phyloP scores from a whole-genome alignment of 2,888 invertebrate genomes.

The Pseudolycoriella hygida region DNA sequence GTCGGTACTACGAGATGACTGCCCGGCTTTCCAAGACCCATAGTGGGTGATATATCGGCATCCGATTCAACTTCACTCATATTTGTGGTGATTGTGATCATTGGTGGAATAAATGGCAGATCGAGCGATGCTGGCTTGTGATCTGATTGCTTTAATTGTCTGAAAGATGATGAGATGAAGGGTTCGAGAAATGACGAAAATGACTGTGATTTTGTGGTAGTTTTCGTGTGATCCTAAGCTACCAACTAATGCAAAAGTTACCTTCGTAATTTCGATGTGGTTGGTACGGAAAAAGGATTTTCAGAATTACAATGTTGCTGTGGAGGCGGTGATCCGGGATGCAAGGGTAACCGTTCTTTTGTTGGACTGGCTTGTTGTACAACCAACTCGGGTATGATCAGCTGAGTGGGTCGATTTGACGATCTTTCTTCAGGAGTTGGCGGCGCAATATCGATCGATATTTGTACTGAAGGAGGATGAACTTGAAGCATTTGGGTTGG shows the following conservation, averaged over 20 bases:
- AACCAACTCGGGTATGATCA: slow-evolving; percentile 44
- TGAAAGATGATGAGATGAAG: slow-evolving; percentile 14
- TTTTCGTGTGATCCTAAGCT: slow-evolving; percentile 6
- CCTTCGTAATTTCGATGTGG: slow-evolving; percentile 20
- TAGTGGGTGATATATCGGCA: slow-evolving; percentile 45
- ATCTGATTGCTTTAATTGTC: slow-evolving; percentile 42
- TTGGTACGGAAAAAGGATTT: slow-evolving; percentile 27
- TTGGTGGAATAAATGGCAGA: slow-evolving; percentile 43
- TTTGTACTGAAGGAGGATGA: slow-evolving; percentile 11
- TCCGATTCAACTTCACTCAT: slow-evolving; percentile 61
- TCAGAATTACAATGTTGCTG: slow-evolving; percentile 30
- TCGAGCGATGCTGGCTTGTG: slow-evolving; percentile 41
- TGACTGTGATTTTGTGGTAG: not conserved
- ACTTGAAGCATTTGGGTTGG: not conserved
- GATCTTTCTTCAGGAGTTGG: slow-evolving; percentile 19
- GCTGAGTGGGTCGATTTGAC: slow-evolving; percentile 26
- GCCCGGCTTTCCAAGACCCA: slow-evolving; percentile 20
- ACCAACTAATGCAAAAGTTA: not conserved
- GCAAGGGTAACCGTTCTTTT: slow-evolving; percentile 30
- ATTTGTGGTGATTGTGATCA: slow-evolving; percentile 58
- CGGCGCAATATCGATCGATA: slow-evolving; percentile 20
- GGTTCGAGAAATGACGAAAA: not conserved
- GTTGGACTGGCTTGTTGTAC: slow-evolving; percentile 55
- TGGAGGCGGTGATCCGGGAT: slow-evolving; percentile 38
- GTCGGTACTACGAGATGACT: slow-evolving; percentile 17